Evolutionary conservation across 2,113 vertebrate species (phyloP), one percentile per base, ranked within the genome.

Genomic region (Monopterus albus): DNA sequence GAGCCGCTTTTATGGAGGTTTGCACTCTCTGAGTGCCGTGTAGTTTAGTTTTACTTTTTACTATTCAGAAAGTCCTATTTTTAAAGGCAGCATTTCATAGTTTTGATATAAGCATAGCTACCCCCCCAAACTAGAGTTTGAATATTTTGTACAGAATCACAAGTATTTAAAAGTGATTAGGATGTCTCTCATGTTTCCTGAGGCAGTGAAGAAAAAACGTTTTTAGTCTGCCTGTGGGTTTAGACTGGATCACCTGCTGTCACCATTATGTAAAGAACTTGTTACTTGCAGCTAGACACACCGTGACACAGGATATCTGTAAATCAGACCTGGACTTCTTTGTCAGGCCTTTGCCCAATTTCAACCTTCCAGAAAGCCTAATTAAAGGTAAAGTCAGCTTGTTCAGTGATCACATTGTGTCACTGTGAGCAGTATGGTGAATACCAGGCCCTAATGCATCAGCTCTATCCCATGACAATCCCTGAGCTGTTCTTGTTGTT

Each of bases 401-500:
- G 68, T 72, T 56, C 40, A 56, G 25, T 20, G 56, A 62, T 64
- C 72, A 39, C 63, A 31, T 49, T 57, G 47, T 60, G 45, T 17
- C 57, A 42, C 72, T 72, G 57, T 8, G 57, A 77, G 65, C 65
- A 64, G 61, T 61, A 71, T 25, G 45, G 47, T 73, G 66, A 87
- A 57, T 35, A 67, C 50, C 49, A 15, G 36, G 14, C 66, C 63
- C 67, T 78, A 76, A 83, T 74, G 64, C 67, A 62, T 15, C 15
- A 3, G 31, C 66, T 62, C 57, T 47, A 43, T 82, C 74, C 61
- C 45, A 31, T 28, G 64, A 77, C 68, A 79, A 75, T 79, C 78
- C 78, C 62, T 38, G 66, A 56, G 83, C 58, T 71, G 57, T 47
- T 84, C 61, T 57, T 52, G 55, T 49, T 43, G 59, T 79, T 72